Conservation (phyloP, 2,797 vertebrate genomes). For the Falco rusticolus region DNA sequence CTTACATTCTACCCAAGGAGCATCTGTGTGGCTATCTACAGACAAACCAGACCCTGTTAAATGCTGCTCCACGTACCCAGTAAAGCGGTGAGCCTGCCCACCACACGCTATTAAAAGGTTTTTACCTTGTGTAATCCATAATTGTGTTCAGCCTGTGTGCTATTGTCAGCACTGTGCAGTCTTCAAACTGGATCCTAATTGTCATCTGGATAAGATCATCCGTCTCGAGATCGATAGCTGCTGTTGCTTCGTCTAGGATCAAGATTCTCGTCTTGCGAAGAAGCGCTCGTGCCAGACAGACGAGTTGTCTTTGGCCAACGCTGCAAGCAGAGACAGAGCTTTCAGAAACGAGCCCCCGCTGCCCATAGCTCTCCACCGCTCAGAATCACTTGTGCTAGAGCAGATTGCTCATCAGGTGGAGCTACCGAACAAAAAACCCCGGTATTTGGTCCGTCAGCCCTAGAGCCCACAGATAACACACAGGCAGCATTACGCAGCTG, state of each 20-base stretch:
- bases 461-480: neutral
- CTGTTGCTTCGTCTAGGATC: slow-evolving; percentile 94
- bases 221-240: slow-evolving; percentile 93
- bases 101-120: accelerated
- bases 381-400: neutral
- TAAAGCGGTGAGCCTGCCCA: accelerated
- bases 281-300: slow-evolving; percentile 93
- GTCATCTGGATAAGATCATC: slow-evolving; percentile 96
- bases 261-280: slow-evolving; percentile 93
- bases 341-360: neutral
- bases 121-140: slow-evolving; percentile 95
- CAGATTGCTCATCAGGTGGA: accelerated
- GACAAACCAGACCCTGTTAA: neutral
- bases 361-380: neutral
- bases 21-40: neutral
- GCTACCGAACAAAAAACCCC: accelerated
- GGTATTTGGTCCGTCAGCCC: neutral
- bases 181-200: slow-evolving; percentile 92
- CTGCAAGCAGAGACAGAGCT: slow-evolving; percentile 69
- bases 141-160: slow-evolving; percentile 98
- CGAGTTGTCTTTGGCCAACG: slow-evolving; percentile 93
- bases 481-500: neutral
- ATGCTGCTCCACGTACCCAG: neutral
- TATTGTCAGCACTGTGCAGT: slow-evolving; percentile 94
- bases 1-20: neutral